phyloP scores from a whole-genome alignment of 2,113 vertebrate species.

The Grammomys dolichurus region DNA sequence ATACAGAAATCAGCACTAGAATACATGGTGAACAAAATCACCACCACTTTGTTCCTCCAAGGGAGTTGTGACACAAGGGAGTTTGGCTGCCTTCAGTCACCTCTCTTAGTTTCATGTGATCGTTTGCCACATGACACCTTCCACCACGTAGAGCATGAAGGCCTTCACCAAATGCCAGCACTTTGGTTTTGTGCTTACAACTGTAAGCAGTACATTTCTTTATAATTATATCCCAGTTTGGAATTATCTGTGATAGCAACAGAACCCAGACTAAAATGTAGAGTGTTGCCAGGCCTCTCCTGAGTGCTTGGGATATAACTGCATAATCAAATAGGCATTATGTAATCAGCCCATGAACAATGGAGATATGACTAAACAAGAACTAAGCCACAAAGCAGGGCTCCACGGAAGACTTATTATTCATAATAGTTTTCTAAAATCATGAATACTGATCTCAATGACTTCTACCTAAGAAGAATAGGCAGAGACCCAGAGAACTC shows the following conservation, averaged over 20 bases:
- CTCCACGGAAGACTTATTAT: conserved; percentile 37
- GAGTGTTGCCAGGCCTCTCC: background rate
- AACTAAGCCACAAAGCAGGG: conserved; percentile 29
- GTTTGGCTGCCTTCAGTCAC: background rate
- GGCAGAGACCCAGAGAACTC: background rate
- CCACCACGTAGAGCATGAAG: background rate
- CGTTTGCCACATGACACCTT: background rate
- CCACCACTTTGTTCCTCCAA: background rate
- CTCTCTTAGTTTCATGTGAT: background rate
- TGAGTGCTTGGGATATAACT: background rate
- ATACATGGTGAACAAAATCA: too few relatives aligned
- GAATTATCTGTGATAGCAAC: background rate
- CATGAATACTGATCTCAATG: conserved; percentile 24
- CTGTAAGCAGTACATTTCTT: background rate
- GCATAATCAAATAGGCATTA: background rate
- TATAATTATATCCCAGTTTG: background rate
- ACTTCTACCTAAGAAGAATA: background rate
- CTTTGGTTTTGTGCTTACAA: background rate
- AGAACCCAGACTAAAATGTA: background rate
- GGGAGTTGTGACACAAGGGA: too few relatives aligned
- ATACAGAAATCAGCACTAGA: too few relatives aligned
- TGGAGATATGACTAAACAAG: conserved; percentile 1
- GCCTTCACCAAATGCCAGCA: background rate
- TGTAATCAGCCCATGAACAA: background rate
- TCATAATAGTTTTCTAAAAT: conserved; percentile 47